phyloP scores from a whole-genome alignment of 2,888 invertebrate species.

The Cyclophora punctaria region DNA sequence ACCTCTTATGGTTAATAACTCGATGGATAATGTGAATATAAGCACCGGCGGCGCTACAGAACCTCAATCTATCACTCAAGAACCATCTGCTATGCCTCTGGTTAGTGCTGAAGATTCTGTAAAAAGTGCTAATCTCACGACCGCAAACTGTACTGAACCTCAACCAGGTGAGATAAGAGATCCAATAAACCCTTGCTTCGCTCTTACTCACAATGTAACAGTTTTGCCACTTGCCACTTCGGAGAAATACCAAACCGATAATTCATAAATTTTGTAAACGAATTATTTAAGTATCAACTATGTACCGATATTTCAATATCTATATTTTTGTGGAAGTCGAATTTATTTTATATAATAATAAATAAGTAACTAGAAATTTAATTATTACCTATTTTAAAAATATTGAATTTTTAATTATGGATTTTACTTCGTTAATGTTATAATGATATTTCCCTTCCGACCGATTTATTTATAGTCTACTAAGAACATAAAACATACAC shows the following conservation, averaged over 20 bases:
- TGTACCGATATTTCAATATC: too few species aligned
- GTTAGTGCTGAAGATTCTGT: constrained; percentile 23
- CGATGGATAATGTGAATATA: constrained; percentile 21
- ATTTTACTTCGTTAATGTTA: too few species aligned
- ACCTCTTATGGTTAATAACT: constrained; percentile 25
- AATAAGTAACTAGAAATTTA: background rate
- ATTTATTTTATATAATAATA: too few species aligned
- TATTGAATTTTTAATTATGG: too few species aligned
- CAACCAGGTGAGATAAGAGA: constrained; percentile 47
- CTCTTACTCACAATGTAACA: constrained; percentile 52
- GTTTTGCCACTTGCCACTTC: constrained; percentile 47
- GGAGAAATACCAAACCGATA: constrained; percentile 13
- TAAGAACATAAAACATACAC: too few species aligned
- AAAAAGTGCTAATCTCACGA: constrained; percentile 12
- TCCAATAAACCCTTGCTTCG: constrained; percentile 61
- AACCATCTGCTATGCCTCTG: constrained; percentile 35
- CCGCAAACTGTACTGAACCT: constrained; percentile 33
- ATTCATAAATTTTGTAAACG: too few species aligned
- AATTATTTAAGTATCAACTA: too few species aligned
- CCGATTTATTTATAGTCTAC: too few species aligned
- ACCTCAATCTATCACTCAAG: constrained; percentile 21
- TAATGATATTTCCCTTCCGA: too few species aligned
- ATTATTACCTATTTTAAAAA: too few species aligned
- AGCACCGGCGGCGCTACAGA: constrained; percentile 16
- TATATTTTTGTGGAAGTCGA: too few species aligned